These are phyloP conservation scores for Benthosema pterotum DNA, from an alignment of 2,797 vertebrate species.

Conservation along the genomic window DNA sequence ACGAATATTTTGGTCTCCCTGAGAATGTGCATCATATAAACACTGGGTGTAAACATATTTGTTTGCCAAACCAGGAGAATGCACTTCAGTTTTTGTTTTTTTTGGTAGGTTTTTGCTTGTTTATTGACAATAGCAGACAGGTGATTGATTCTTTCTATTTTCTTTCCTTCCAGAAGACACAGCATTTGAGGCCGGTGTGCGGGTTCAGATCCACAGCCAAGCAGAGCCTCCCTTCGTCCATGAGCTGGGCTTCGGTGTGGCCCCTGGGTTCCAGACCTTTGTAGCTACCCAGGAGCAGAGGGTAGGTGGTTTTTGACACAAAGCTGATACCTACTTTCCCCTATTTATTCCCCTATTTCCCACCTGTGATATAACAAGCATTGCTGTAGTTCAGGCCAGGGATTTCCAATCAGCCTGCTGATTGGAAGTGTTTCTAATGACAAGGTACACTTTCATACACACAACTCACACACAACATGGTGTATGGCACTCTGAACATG, in stretches of 20 bases:
- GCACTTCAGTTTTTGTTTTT: not conserved
- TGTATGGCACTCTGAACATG: no score
- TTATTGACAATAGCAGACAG: constrained; percentile 15
- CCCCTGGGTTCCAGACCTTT: constrained; percentile 98
- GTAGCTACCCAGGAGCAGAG: constrained; percentile 98
- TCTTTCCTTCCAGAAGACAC: constrained; percentile 88
- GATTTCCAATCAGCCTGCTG: no score
- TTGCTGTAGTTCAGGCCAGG: no score
- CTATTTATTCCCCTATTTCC: constrained; percentile 23
- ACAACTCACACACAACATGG: no score
- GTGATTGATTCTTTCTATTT: constrained; percentile 11
- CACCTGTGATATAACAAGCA: not conserved
- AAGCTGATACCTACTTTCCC: constrained; percentile 28
- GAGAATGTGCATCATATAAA: not conserved
- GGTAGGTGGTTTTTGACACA: constrained; percentile 75
- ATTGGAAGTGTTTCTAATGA: no score
- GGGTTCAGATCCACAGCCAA: constrained; percentile 99
- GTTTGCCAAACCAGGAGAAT: constrained; percentile 16
- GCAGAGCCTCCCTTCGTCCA: constrained; percentile 96
- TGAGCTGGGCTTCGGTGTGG: constrained; percentile 97
- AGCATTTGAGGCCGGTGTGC: constrained; percentile 95
- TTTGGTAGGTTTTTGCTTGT: constrained; percentile 14
- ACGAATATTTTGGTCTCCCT: constrained; percentile 5
- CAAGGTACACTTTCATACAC: no score
- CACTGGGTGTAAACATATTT: constrained; percentile 16